Evolutionary conservation across 2,113 vertebrate species (phyloP).

Genomic region (Bagarius yarrelli): DNA sequence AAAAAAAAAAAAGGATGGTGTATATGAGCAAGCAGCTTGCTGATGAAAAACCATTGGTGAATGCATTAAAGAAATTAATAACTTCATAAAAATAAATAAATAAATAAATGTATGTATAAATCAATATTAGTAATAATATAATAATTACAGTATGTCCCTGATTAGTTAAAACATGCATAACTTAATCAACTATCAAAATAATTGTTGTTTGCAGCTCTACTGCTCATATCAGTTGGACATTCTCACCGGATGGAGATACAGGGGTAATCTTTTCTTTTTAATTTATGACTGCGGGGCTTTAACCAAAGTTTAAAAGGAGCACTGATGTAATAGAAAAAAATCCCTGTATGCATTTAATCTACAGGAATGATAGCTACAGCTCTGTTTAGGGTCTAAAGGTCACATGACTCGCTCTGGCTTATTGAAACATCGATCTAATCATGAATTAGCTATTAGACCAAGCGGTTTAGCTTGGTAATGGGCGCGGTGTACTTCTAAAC

Average conservation of each 20-base stretch:
- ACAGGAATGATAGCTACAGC: not conserved
- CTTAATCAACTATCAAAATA: no score
- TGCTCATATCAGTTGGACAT: conserved; percentile 11
- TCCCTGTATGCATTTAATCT: not conserved
- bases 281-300: not conserved
- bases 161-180: no score
- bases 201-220: no score
- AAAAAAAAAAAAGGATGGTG: no score
- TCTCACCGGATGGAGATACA: conserved; percentile 25
- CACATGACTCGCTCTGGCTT: conserved; percentile 11
- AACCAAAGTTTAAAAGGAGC: not conserved
- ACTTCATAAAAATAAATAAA: no score
- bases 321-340: not conserved
- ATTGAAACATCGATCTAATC: not conserved
- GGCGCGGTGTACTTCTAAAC: not conserved
- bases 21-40: no score
- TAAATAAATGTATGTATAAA: no score
- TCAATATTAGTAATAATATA: no score
- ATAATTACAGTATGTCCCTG: no score
- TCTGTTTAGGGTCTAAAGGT: not conserved
- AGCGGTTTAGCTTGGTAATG: not conserved
- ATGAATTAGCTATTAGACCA: not conserved
- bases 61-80: no score
- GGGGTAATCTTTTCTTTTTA: not conserved
- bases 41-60: no score